Percentiles rank a stretch among this genome's conserved stretches.
phyloP scores from a whole-genome alignment of 2,888 invertebrate genomes.

The Iselma pallidipennis region DNA sequence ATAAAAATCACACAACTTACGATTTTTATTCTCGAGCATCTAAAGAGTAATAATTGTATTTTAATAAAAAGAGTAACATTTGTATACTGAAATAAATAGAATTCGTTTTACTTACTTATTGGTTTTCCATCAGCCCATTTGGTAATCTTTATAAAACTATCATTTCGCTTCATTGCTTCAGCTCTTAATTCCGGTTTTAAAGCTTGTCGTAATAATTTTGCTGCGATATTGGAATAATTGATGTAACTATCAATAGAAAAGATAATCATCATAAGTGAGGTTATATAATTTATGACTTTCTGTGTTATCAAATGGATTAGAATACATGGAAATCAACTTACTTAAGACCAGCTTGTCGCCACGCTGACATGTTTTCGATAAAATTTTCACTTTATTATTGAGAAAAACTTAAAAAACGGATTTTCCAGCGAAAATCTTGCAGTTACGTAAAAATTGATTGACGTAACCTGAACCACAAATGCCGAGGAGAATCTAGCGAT shows the following conservation, averaged over 20 bases:
- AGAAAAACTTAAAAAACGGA: background rate
- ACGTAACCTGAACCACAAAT: background rate
- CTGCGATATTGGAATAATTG: slow-evolving; percentile 94
- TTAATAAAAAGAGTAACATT: slow-evolving; percentile 9
- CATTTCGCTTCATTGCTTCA: slow-evolving; percentile 78
- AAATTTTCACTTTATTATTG: background rate
- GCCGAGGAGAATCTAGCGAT: too few relatives aligned
- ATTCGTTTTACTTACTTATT: slow-evolving; percentile 67
- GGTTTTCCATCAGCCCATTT: slow-evolving; percentile 91
- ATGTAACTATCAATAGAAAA: slow-evolving; percentile 72
- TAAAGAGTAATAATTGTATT: slow-evolving; percentile 22
- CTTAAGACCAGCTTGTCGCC: slow-evolving; percentile 86
- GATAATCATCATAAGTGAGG: slow-evolving; percentile 15
- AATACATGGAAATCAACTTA: slow-evolving; percentile 59
- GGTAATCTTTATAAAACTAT: slow-evolving; percentile 77
- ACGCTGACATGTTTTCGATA: slow-evolving; percentile 68
- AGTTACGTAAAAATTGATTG: background rate
- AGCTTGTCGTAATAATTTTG: slow-evolving; percentile 76
- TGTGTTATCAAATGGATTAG: background rate
- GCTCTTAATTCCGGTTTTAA: slow-evolving; percentile 74
- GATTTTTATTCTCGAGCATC: slow-evolving; percentile 36
- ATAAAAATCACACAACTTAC: slow-evolving; percentile 31
- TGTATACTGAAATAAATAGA: slow-evolving; percentile 4
- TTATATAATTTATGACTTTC: background rate
- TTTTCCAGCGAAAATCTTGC: background rate